Evolutionary conservation across 1,140 invertebrate species (phyloP), one percentile per base, ranked within the genome.

Genomic region (Mesaphorura yosii): DNA sequence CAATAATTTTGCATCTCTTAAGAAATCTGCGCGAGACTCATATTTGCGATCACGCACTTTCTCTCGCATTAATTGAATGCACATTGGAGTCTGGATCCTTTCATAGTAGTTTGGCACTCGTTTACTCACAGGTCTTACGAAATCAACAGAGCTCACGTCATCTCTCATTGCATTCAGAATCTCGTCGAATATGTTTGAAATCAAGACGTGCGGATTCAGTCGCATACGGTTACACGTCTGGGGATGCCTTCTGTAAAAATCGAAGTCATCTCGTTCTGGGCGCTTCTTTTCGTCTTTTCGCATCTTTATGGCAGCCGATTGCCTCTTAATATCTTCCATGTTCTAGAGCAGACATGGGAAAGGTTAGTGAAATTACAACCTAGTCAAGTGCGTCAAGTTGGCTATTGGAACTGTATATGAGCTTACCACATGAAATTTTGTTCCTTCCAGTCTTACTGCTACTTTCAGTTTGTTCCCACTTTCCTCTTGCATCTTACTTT

Each of bases 121-220:
- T 41, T 50, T 55, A 48, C n/a, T n/a, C 29, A 99, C 95, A 6
- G 95, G 93, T 62, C 88, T 85, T 34, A 94, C 72, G 71, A 98
- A 98, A 0, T 86, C 85, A 62, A 88, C 82, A 0, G 91, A 87
- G 70, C 96, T 89, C 0, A 88, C 88, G 66, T 97, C 69, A 63
- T 88, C 83, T 48, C 92, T 75, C 78, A 99, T 83, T 66, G 97
- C 90, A 65, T 92, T 95, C 0, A 97, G 71, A 55, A 98, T 93
- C n/a, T 81, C 79, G 68, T 97, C 93, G 31, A 98, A 73, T 51
- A 96, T 83, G 1, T 86, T 88, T 0, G 89, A 89, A 57, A 99
- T 72, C 0, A 93, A 91, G 12, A 99, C 90, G 0, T 96, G 80
- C 0, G 95, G 95, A 73, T 99, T 93, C 1, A 94, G 94, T 48